A percentile compares a stretch with the other conserved stretches of the same genome.
These are phyloP conservation scores for Drosophila busckii DNA, from an alignment of 1,140 invertebrate genomes.

Conservation along the genomic window DNA sequence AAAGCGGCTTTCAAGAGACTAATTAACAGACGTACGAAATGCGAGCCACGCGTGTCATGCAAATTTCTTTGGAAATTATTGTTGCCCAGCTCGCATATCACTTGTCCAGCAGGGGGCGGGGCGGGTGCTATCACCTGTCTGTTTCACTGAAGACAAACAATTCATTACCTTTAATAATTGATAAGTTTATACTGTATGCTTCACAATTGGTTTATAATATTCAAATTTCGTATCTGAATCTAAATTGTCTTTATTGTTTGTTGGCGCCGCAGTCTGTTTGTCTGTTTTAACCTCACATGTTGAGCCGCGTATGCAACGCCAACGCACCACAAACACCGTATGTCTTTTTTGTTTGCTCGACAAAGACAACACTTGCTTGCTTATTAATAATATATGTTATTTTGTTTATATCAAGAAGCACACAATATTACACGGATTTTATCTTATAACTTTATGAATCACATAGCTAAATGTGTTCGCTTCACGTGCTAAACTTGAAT, in stretches of 20 bases:
- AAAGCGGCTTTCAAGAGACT: conserved; percentile 36
- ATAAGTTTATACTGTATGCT: neutral
- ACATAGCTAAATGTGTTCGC: conserved; percentile 68
- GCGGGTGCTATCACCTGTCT: conserved; percentile 18
- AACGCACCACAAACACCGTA: conserved; percentile 34
- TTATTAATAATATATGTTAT: conserved; percentile 6
- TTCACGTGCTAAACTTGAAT: neutral
- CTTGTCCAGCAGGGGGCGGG: conserved; percentile 7
- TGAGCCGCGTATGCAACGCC: conserved; percentile 60
- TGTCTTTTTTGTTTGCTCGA: neutral
- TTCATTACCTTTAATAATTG: conserved; percentile 37
- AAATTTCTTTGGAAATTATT: conserved; percentile 16
- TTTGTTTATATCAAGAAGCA: conserved; percentile 1
- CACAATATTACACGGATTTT: conserved; percentile 28
- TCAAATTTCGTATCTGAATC: conserved; percentile 3
- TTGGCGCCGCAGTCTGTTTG: conserved; percentile 55
- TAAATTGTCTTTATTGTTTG: conserved; percentile 17
- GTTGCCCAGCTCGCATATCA: conserved; percentile 11
- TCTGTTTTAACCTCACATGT: conserved; percentile 76
- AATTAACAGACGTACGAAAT: conserved; percentile 12
- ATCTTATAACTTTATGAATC: conserved; percentile 52
- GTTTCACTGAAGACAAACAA: neutral
- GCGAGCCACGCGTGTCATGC: conserved; percentile 7
- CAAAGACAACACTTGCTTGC: neutral
- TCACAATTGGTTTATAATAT: neutral